A percentile compares a stretch with the other conserved stretches of the same genome.
Conservation (phyloP, 2,888 invertebrate genomes). For the Trypoxylon attenuatum region DNA sequence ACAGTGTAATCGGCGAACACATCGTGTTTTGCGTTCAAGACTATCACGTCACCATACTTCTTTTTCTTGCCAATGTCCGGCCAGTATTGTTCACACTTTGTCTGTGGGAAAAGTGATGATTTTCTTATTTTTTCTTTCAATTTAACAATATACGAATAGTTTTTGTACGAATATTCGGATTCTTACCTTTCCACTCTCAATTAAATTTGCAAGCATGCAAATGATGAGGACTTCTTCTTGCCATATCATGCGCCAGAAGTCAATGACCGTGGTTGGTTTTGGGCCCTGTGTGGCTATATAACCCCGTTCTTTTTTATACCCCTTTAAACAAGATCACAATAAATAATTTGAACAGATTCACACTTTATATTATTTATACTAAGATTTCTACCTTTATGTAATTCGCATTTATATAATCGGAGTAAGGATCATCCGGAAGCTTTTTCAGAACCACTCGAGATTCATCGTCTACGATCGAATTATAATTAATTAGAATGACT, state of each 20-base stretch:
- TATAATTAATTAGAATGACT: background rate
- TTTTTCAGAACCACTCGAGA: conserved; percentile 74
- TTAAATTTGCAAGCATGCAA: conserved; percentile 76
- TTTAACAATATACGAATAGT: no score
- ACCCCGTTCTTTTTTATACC: conserved; percentile 55
- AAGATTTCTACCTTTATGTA: conserved; percentile 74
- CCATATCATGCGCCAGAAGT: conserved; percentile 76
- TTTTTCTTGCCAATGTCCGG: conserved; percentile 73
- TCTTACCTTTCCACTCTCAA: conserved; percentile 74
- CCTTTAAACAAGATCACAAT: conserved; percentile 31
- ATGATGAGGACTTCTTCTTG: conserved; percentile 75
- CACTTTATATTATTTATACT: no score
- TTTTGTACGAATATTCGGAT: no score
- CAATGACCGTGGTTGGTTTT: conserved; percentile 68
- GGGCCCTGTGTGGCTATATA: conserved; percentile 73
- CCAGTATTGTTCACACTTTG: conserved; percentile 77
- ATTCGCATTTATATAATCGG: conserved; percentile 77
- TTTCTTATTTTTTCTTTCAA: background rate
- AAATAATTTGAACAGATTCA: no score
- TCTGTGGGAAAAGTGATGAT: conserved; percentile 59
- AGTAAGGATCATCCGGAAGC: conserved; percentile 69
- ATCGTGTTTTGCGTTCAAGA: conserved; percentile 64
- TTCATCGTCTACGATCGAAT: conserved; percentile 73
- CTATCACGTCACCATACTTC: conserved; percentile 66
- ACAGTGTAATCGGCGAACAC: conserved; percentile 71